Conservation (phyloP, 2,888 invertebrate genomes). For the Bedellia somnulentella region DNA sequence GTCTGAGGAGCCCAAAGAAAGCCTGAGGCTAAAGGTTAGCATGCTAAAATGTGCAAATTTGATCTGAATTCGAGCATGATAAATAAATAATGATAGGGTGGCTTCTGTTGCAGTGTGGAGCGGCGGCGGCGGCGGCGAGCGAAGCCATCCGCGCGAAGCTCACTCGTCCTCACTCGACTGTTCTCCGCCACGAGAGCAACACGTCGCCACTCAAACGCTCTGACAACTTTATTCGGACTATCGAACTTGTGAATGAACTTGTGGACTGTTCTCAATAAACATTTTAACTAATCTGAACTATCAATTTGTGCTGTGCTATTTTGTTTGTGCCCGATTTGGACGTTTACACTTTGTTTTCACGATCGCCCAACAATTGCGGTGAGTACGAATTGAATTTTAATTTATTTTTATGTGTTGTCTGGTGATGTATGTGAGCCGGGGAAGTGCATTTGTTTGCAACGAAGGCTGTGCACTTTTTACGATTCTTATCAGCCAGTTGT, state of each 20-base stretch:
- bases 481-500: no score
- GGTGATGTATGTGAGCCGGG: constrained; percentile 36
- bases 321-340: constrained; percentile 46
- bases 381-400: constrained; percentile 43
- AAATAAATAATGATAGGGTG: neutral
- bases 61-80: no score
- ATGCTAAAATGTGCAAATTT: no score
- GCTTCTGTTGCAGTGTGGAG: neutral
- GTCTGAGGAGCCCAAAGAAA: no score
- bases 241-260: constrained; percentile 38
- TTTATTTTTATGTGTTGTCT: constrained; percentile 30
- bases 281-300: constrained; percentile 19
- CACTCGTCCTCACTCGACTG: constrained; percentile 37
- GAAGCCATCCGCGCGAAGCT: constrained; percentile 6
- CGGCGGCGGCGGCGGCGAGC: neutral
- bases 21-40: no score
- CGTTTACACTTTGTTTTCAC: constrained; percentile 44
- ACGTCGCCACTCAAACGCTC: constrained; percentile 23
- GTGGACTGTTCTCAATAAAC: constrained; percentile 22
- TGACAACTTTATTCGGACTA: constrained; percentile 46
- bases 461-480: no score
- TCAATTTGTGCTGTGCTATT: constrained; percentile 25
- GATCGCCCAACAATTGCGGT: constrained; percentile 47
- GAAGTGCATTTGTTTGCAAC: constrained; percentile 31
- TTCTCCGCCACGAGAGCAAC: constrained; percentile 26